Conservation (phyloP, 2,113 vertebrate species). For the Orthonyx spaldingii region DNA sequence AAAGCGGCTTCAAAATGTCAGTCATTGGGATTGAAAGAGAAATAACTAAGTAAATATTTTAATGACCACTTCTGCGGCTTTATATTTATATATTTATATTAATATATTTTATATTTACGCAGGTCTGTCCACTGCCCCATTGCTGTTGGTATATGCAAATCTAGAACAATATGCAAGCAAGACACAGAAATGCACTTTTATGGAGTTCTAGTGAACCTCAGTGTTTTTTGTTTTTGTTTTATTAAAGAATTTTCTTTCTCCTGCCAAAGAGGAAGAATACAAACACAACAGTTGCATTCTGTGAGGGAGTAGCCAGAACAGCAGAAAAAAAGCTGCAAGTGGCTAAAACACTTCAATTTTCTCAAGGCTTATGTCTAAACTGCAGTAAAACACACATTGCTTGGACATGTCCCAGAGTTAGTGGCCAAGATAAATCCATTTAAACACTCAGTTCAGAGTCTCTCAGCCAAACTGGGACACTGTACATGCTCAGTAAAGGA, state of each 20-base stretch:
- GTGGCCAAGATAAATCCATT: not conserved
- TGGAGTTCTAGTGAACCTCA: not conserved
- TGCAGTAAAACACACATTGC: not conserved
- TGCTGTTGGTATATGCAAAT: not conserved
- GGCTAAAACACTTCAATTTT: not conserved
- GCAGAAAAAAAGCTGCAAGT: not conserved
- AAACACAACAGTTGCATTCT: not conserved
- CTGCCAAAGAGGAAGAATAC: not conserved
- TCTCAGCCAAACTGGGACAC: not conserved
- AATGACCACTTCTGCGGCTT: not conserved
- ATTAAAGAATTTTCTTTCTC: not conserved
- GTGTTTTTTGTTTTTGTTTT: not conserved
- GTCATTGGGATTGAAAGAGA: not conserved
- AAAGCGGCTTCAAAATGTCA: not conserved
- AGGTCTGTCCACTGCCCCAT: too few species aligned
- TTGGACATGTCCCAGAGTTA: not conserved
- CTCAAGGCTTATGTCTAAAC: not conserved
- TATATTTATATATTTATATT: not conserved
- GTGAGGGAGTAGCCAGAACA: not conserved
- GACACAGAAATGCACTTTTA: not conserved
- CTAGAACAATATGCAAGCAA: not conserved
- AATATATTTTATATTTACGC: too few species aligned
- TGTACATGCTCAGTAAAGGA: not conserved
- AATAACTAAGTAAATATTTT: not conserved
- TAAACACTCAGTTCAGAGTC: not conserved